phyloP scores from a whole-genome alignment of 2,797 vertebrate genomes.

The Oreortyx pictus region DNA sequence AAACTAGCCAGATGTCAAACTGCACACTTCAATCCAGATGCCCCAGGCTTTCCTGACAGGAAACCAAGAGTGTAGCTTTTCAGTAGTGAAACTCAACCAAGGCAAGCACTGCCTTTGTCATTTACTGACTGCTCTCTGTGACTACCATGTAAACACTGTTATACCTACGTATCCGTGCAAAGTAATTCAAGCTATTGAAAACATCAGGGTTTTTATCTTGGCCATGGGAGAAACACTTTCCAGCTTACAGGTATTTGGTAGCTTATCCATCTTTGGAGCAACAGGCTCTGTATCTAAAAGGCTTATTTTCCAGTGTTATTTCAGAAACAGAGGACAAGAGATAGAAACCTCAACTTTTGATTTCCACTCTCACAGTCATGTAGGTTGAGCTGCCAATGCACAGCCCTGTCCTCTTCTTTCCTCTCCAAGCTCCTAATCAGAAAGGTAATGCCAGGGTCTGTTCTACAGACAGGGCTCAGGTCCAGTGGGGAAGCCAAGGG shows the following conservation, averaged over 20 bases:
- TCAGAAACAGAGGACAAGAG: slow-evolving; percentile 19
- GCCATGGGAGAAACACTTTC: slow-evolving; percentile 19
- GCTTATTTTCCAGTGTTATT: slow-evolving; percentile 70
- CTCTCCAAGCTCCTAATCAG: neutral
- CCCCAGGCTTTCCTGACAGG: neutral
- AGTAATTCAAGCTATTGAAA: neutral
- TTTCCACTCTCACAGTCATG: slow-evolving; percentile 12
- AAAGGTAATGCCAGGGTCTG: slow-evolving; percentile 17
- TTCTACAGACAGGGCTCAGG: neutral
- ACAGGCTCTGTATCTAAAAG: slow-evolving; percentile 24
- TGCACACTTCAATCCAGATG: neutral
- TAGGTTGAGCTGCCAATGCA: neutral
- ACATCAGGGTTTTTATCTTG: neutral
- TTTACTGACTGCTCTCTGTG: neutral
- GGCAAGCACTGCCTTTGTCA: neutral
- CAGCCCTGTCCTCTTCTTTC: slow-evolving; percentile 6
- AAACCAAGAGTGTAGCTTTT: neutral
- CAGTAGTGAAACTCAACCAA: neutral
- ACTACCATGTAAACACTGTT: slow-evolving; percentile 18
- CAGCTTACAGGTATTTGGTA: slow-evolving; percentile 44
- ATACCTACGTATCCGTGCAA: neutral
- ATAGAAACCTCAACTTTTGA: slow-evolving; percentile 37
- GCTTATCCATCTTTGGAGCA: slow-evolving; percentile 55
- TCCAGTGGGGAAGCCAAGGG: slow-evolving; percentile 8
- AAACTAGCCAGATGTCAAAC: neutral